Conservation (phyloP, 2,113 vertebrate genomes). For the Chloroceryle aenea region DNA sequence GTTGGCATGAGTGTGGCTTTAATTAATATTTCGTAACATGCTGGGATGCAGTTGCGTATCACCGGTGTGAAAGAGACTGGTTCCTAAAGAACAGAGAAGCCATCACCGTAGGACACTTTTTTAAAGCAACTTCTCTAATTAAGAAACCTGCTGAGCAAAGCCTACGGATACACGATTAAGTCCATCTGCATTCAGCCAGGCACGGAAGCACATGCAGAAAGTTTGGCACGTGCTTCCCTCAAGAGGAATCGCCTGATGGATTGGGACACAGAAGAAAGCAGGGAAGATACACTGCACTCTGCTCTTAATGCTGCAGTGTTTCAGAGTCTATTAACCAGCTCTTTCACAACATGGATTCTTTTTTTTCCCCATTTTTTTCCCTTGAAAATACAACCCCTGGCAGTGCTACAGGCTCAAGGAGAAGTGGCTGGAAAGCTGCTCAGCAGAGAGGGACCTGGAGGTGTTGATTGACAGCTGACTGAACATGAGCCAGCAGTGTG, state of each 20-base stretch:
- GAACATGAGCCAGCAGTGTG: too few species aligned
- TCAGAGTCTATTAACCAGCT: neutral
- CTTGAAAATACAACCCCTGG: neutral
- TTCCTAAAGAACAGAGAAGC: neutral
- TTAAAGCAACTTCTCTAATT: slow-evolving; percentile 14
- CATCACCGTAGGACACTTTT: neutral
- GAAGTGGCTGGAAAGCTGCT: too few species aligned
- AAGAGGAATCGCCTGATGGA: neutral
- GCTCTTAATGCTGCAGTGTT: neutral
- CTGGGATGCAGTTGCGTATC: neutral
- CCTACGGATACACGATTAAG: neutral
- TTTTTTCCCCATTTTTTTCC: neutral
- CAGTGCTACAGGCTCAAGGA: too few species aligned
- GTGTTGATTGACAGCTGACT: too few species aligned
- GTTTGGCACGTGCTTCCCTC: neutral
- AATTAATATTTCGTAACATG: slow-evolving; percentile 19
- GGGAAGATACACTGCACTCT: neutral
- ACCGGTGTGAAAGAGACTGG: neutral
- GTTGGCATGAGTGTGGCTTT: neutral
- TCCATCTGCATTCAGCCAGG: slow-evolving; percentile 11
- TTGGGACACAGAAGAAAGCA: neutral
- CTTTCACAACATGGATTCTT: neutral
- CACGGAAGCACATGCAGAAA: neutral
- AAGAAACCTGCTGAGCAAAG: slow-evolving; percentile 30
- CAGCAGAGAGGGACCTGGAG: too few species aligned